Evolutionary conservation across 2,113 vertebrate genomes (phyloP).

Genomic region (Telmatochromis sp.): DNA sequence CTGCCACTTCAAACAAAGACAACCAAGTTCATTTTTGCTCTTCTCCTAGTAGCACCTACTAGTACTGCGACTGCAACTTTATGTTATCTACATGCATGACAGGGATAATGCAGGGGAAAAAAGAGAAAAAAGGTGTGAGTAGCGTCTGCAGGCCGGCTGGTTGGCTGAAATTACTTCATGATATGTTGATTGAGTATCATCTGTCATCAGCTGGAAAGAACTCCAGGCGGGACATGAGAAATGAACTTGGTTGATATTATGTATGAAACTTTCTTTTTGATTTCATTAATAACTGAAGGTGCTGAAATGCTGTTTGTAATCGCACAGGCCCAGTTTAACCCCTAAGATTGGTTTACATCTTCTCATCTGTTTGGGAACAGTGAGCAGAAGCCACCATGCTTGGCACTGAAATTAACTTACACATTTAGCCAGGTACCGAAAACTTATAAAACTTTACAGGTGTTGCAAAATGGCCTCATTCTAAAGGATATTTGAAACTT

Average conservation of each 20-base stretch:
- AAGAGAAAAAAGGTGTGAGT: not conserved
- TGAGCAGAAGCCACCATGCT: not conserved
- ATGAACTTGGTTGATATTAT: not conserved
- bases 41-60: not conserved
- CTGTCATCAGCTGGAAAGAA: not conserved
- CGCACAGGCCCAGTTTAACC: not conserved
- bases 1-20: not conserved
- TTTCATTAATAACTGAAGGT: not conserved
- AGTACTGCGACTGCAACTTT: not conserved
- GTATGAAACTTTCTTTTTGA: not conserved
- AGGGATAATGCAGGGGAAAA: fast-evolving
- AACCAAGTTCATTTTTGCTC: not conserved
- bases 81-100: not conserved
- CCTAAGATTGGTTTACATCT: not conserved
- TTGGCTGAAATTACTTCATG: not conserved
- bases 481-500: not conserved
- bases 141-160: not conserved
- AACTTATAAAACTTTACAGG: not conserved
- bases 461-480: not conserved
- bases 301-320: not conserved
- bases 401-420: not conserved
- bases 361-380: not conserved
- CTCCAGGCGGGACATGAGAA: not conserved
- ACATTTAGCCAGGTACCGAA: not conserved
- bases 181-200: not conserved